Conservation (phyloP, 1,140 invertebrate genomes). For the Drosophila sulfurigaster region DNA sequence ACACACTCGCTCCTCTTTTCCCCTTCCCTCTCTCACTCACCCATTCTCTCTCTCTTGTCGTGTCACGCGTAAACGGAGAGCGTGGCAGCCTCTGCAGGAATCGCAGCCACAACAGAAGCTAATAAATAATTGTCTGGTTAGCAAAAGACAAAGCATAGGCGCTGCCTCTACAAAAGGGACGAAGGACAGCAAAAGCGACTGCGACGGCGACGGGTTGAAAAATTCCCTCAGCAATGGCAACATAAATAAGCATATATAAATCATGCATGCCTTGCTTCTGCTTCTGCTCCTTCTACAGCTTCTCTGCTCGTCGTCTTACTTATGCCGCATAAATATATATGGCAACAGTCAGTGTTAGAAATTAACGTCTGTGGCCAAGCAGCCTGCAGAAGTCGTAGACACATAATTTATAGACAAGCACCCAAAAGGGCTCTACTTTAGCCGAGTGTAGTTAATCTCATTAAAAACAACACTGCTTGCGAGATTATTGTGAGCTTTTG, state of each 20-base stretch:
- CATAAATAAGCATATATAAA: conserved; percentile 75
- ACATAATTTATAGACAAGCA: conserved; percentile 30
- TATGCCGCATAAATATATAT: conserved; percentile 37
- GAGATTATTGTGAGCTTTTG: background rate
- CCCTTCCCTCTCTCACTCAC: background rate
- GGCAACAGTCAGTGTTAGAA: conserved; percentile 53
- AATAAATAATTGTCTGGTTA: conserved; percentile 82
- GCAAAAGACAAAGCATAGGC: conserved; percentile 60
- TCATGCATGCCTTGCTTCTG: conserved; percentile 56
- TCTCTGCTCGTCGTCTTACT: conserved; percentile 1
- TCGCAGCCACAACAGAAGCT: conserved; percentile 57
- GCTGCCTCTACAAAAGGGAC: conserved; percentile 1
- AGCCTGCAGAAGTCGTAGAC: conserved; percentile 12
- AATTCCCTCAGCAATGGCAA: conserved; percentile 53
- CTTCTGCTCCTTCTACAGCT: background rate
- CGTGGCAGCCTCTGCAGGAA: conserved; percentile 21
- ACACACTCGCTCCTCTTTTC: conserved; percentile 4
- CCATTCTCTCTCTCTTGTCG: background rate
- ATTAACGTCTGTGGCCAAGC: conserved; percentile 60
- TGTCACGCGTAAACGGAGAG: conserved; percentile 8
- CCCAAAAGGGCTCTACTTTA: background rate
- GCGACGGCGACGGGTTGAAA: conserved; percentile 55
- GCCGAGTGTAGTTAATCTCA: background rate
- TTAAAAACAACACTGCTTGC: background rate
- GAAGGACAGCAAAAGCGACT: background rate